Conservation (phyloP, 2,113 vertebrate species). For the Ciconia boyciana region DNA sequence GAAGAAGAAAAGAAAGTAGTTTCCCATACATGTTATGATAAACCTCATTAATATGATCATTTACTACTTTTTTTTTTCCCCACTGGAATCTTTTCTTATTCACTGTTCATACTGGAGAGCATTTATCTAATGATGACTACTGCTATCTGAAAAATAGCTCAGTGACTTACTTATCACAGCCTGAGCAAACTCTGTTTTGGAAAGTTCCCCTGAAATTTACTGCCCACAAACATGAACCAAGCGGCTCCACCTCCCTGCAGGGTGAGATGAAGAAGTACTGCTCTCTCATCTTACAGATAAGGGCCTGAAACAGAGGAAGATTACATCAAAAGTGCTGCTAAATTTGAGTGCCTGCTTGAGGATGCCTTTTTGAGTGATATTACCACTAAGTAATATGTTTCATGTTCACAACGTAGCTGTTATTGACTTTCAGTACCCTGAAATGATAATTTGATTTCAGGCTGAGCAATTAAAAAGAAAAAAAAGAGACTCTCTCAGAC, state of each 20-base stretch:
- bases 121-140: background rate
- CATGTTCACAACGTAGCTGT: background rate
- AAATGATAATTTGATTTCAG: background rate
- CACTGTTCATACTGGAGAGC: background rate
- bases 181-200: background rate
- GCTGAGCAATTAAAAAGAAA: background rate
- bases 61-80: background rate
- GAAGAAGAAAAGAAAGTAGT: background rate
- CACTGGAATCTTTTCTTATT: background rate
- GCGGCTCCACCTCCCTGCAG: background rate
- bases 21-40: background rate
- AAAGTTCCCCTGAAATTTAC: background rate
- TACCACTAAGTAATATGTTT: background rate
- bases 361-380: background rate
- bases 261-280: background rate
- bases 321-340: background rate
- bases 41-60: rapidly evolving
- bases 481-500: background rate
- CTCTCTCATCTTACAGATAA: background rate
- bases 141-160: background rate
- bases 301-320: background rate
- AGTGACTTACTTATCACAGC: background rate
- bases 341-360: background rate
- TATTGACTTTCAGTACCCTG: background rate
- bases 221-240: background rate